Evolutionary conservation across 2,888 invertebrate species (phyloP).

Genomic region (Sympetrum striolatum): DNA sequence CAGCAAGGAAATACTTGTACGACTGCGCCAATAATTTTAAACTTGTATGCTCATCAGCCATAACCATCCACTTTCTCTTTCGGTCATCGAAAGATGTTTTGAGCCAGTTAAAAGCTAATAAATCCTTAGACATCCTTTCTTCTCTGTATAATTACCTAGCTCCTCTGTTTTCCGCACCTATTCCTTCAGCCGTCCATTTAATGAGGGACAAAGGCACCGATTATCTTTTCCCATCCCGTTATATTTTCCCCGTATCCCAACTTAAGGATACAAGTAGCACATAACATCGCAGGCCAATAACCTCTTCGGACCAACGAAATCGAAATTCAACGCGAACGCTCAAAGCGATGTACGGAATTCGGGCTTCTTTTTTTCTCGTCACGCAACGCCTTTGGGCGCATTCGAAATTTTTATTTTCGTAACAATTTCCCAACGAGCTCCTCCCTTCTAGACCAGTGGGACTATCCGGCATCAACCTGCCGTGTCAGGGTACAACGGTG

Average conservation of each 20-base stretch:
- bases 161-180: no score
- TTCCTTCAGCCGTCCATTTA: no score
- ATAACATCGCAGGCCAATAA: neutral
- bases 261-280: neutral
- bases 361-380: neutral
- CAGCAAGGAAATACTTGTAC: no score
- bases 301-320: neutral
- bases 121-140: no score
- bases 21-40: no score
- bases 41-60: no score
- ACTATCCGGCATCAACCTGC: slow-evolving; percentile 22
- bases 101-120: no score
- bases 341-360: neutral
- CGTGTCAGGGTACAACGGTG: neutral
- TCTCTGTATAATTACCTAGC: no score
- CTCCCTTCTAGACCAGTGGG: neutral
- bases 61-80: no score
- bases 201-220: neutral
- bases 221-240: neutral
- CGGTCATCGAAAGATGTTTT: no score
- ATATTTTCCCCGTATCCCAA: neutral
- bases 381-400: neutral
- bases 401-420: slow-evolving; percentile 33
- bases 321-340: neutral
- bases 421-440: slow-evolving; percentile 14